phyloP scores from a whole-genome alignment of 2,113 vertebrate species.

The Junco hyemalis region DNA sequence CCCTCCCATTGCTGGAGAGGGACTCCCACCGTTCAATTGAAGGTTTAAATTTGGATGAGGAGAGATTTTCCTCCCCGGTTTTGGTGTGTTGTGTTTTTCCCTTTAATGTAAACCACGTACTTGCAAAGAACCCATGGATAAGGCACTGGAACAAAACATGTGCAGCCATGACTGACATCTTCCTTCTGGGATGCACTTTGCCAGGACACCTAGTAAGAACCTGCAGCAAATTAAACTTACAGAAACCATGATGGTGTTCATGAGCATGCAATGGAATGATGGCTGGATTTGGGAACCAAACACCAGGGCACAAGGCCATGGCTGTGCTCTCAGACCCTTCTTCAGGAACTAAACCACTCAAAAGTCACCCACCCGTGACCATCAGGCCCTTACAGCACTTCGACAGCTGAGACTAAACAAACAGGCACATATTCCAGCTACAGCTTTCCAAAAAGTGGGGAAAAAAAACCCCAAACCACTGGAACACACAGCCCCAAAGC shows the following conservation, averaged over 20 bases:
- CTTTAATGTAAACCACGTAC: neutral
- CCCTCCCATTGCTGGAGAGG: neutral
- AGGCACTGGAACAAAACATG: neutral
- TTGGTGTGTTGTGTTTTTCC: neutral
- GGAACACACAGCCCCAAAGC: neutral
- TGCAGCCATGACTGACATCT: neutral
- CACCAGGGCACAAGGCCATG: neutral
- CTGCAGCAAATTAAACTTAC: neutral
- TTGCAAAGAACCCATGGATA: neutral
- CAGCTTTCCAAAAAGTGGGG: neutral
- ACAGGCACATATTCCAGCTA: neutral
- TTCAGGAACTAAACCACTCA: neutral
- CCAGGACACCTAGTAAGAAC: neutral
- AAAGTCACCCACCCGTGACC: neutral
- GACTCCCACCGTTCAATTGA: constrained; percentile 22
- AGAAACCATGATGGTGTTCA: neutral
- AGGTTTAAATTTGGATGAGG: constrained; percentile 17
- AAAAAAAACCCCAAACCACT: neutral
- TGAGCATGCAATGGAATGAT: fast-evolving
- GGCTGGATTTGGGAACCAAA: neutral
- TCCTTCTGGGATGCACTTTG: neutral
- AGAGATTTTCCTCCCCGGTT: neutral
- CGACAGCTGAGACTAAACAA: neutral
- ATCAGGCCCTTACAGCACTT: neutral
- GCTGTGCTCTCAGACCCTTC: neutral